Conservation (phyloP, 2,888 invertebrate species). For the Athripsodes cinereus region DNA sequence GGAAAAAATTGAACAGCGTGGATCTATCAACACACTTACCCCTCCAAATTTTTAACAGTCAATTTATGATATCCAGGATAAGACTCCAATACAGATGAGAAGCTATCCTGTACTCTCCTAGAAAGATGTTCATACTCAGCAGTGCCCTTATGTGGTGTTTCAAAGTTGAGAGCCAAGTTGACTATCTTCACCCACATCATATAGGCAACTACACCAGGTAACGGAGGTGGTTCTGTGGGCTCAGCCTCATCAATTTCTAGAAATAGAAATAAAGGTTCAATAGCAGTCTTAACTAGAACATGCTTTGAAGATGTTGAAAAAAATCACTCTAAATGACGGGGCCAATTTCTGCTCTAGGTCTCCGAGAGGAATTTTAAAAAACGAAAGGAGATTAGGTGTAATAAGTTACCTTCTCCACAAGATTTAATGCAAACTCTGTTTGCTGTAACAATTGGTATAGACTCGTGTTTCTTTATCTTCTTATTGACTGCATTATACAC, state of each 20-base stretch:
- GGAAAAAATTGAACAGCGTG: too few relatives aligned
- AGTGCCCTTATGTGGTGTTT: slow-evolving; percentile 65
- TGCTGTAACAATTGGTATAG: slow-evolving; percentile 64
- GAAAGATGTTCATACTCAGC: slow-evolving; percentile 67
- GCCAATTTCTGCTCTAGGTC: too few relatives aligned
- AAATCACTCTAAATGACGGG: too few relatives aligned
- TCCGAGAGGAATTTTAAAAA: too few relatives aligned
- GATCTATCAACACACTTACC: too few relatives aligned
- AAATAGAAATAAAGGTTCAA: not conserved
- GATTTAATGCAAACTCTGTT: slow-evolving; percentile 77
- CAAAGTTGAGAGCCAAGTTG: slow-evolving; percentile 71
- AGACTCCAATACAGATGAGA: slow-evolving; percentile 53
- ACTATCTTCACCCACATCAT: slow-evolving; percentile 67
- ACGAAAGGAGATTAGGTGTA: too few relatives aligned
- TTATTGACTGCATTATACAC: slow-evolving; percentile 77
- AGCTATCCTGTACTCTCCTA: slow-evolving; percentile 57
- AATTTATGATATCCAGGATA: slow-evolving; percentile 69
- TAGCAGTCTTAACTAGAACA: slow-evolving; percentile 43
- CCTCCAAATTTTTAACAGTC: slow-evolving; percentile 63
- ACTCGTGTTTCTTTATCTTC: slow-evolving; percentile 74
- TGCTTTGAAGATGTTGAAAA: too few relatives aligned
- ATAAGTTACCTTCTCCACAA: slow-evolving; percentile 73
- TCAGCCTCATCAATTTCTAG: slow-evolving; percentile 53
- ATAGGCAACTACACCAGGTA: slow-evolving; percentile 65
- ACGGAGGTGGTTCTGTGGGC: slow-evolving; percentile 52